These are phyloP conservation scores for Apis mellifera DNA, from an alignment of 1,140 invertebrate species.

Conservation along the genomic window DNA sequence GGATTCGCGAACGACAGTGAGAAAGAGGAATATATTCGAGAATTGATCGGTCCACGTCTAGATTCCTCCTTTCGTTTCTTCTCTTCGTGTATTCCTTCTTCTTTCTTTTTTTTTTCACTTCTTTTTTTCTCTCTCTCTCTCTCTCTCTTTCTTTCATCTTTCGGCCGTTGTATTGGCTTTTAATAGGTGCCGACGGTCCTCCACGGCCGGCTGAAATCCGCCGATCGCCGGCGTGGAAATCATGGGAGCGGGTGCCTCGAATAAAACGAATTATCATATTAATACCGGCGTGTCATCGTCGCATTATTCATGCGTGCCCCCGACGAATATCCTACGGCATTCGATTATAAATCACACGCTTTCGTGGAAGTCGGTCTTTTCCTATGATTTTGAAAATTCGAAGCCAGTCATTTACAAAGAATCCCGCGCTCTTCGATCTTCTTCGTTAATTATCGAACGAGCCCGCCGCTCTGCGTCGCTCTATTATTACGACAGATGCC, in stretches of 20 bases:
- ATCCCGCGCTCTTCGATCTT: not conserved
- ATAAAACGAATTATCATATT: constrained; percentile 67
- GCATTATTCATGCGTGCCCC: constrained; percentile 57
- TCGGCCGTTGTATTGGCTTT: constrained; percentile 30
- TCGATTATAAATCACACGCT: constrained; percentile 38
- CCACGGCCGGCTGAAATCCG: constrained; percentile 27
- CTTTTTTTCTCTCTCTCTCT: not conserved
- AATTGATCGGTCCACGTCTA: constrained; percentile 43
- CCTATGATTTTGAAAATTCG: constrained; percentile 46
- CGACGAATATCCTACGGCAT: constrained; percentile 31
- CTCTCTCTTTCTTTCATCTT: not conserved
- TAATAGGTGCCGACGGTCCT: constrained; percentile 47
- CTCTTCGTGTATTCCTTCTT: not conserved
- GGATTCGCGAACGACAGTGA: constrained; percentile 51
- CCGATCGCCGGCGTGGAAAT: constrained; percentile 43
- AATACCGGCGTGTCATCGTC: constrained; percentile 62
- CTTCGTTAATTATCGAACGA: constrained; percentile 33
- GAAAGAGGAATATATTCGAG: constrained; percentile 52
- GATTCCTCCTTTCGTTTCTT: constrained; percentile 5
- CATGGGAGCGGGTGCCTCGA: constrained; percentile 37
- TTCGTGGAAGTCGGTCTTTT: constrained; percentile 38
- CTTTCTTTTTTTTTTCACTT: not conserved
- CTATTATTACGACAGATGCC: constrained; percentile 24
- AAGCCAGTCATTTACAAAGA: constrained; percentile 18
- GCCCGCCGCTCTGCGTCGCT: not conserved